Evolutionary conservation across 2,113 vertebrate species (phyloP).

Genomic region (Sporophila hypoxantha): DNA sequence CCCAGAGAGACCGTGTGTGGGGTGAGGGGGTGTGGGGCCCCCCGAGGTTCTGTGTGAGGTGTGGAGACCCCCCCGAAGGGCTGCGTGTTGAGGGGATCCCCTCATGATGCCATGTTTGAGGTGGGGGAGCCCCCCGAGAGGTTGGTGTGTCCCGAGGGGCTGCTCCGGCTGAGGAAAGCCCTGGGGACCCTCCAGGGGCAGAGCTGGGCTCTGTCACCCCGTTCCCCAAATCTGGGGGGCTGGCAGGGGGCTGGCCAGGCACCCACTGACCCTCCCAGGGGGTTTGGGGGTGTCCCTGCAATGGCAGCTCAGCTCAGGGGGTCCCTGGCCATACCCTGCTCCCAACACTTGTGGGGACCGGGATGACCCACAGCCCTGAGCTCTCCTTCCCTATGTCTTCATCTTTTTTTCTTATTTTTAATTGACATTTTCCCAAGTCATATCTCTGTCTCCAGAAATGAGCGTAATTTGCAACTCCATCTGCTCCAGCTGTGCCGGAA

Average conservation of each 20-base stretch:
- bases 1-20: too few species aligned
- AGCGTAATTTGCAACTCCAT: background rate
- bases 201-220: background rate
- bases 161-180: background rate
- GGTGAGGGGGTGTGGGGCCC: background rate
- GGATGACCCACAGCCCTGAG: fast-evolving
- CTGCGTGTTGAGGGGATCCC: background rate
- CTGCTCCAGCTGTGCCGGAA: background rate
- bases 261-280: fast-evolving
- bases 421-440: fast-evolving
- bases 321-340: background rate
- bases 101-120: background rate
- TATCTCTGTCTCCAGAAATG: background rate
- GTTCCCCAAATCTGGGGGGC: too few species aligned
- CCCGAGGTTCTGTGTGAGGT: too few species aligned
- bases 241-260: background rate
- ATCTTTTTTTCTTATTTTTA: background rate
- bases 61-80: background rate
- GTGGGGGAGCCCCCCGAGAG: too few species aligned
- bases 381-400: fast-evolving
- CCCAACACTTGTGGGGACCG: fast-evolving
- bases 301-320: background rate
- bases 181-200: background rate
- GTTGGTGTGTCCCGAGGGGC: background rate
- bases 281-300: background rate